phyloP scores from a whole-genome alignment of 2,113 vertebrate genomes.

The Passerina amoena region DNA sequence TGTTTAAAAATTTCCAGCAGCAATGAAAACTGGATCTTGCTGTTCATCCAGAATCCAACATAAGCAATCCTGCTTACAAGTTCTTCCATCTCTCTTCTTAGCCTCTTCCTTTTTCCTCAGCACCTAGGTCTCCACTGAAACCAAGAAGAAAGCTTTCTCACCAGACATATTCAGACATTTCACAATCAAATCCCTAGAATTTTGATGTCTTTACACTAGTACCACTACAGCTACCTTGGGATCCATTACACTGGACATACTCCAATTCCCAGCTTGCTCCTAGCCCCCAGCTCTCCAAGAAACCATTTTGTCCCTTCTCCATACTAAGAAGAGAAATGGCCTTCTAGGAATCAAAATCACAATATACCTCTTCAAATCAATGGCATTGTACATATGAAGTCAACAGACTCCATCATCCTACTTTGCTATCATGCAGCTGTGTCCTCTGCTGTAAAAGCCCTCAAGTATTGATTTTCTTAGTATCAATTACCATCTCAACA shows the following conservation, averaged over 20 bases:
- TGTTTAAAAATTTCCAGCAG: not conserved
- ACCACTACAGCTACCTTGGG: not conserved
- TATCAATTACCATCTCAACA: not conserved
- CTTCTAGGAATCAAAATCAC: not conserved
- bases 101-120: not conserved
- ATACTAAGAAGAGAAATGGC: not conserved
- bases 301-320: not conserved
- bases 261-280: not conserved
- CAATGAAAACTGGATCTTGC: not conserved
- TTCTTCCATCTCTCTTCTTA: not conserved
- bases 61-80: not conserved
- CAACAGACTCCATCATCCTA: not conserved
- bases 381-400: not conserved
- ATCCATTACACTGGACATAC: not conserved
- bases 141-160: not conserved
- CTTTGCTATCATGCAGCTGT: not conserved
- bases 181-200: not conserved
- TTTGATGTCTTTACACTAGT: not conserved
- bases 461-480: not conserved
- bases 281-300: not conserved
- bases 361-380: not conserved
- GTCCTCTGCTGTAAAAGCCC: not conserved
- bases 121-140: not conserved
- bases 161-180: not conserved
- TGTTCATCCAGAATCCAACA: not conserved